Evolutionary conservation across 2,888 invertebrate species (phyloP).

Genomic region (Bimastos eiseni): DNA sequence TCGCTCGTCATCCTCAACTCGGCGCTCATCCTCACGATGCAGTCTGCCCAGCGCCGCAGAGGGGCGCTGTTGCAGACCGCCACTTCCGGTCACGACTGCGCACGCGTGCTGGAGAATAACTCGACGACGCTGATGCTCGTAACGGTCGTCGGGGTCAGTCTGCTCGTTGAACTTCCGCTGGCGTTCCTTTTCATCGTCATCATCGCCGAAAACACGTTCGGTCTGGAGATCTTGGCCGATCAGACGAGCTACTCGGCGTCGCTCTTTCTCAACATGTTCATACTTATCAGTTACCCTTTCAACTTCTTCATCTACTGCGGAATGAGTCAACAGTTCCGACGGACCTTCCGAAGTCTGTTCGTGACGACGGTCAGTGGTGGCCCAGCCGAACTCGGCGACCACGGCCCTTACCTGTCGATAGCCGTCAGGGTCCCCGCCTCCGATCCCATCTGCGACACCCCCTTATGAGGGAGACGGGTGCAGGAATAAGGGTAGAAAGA

Average conservation of each 20-base stretch:
- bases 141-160: constrained; percentile 61
- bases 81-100: constrained; percentile 53
- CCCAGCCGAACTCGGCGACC: background rate
- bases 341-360: constrained; percentile 78
- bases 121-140: constrained; percentile 52
- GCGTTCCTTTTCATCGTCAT: constrained; percentile 69
- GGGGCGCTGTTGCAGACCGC: constrained; percentile 72
- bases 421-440: background rate
- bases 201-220: constrained; percentile 68
- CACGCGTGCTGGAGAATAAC: constrained; percentile 57
- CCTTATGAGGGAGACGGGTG: background rate
- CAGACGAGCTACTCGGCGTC: constrained; percentile 43
- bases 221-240: constrained; percentile 14
- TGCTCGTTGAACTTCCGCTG: constrained; percentile 64
- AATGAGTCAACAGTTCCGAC: constrained; percentile 90
- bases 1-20: constrained; percentile 60
- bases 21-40: constrained; percentile 81
- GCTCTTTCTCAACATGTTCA: constrained; percentile 82
- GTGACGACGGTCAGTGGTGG: background rate
- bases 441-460: background rate
- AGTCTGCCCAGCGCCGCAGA: constrained; percentile 78
- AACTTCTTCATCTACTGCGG: constrained; percentile 95
- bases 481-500: too few relatives aligned
- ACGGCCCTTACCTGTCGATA: constrained; percentile 5
- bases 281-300: constrained; percentile 86